Conservation (phyloP, 2,113 vertebrate genomes). For the Takifugu flavidus region DNA sequence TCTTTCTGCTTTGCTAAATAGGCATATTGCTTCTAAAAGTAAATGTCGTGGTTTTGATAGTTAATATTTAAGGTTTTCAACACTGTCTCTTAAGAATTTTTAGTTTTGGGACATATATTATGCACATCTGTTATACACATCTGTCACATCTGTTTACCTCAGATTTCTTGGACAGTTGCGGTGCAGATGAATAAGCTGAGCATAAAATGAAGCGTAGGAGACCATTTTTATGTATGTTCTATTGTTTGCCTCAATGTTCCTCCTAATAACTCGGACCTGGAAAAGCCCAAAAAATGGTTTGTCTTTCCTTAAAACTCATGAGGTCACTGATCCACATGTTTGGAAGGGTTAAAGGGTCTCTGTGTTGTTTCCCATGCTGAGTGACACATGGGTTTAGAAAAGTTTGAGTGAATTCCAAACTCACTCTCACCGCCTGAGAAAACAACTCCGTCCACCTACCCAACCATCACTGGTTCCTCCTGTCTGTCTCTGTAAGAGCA, state of each 20-base stretch:
- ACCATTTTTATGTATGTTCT: background rate
- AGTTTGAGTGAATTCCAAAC: slow-evolving; percentile 46
- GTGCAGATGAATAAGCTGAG: too few species aligned
- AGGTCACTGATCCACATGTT: slow-evolving; percentile 24
- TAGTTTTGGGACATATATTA: too few species aligned
- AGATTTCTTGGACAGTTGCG: background rate
- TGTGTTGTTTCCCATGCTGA: slow-evolving; percentile 60
- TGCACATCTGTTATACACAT: too few species aligned
- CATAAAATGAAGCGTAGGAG: too few species aligned
- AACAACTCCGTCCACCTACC: slow-evolving; percentile 45
- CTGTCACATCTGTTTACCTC: too few species aligned
- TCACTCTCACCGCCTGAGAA: slow-evolving; percentile 55
- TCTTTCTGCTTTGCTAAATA: too few species aligned
- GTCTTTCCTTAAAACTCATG: slow-evolving; percentile 13
- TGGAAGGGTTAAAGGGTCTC: slow-evolving; percentile 20
- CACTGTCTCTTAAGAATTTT: too few species aligned
- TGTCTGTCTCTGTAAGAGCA: slow-evolving; percentile 44
- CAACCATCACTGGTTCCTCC: slow-evolving; percentile 53
- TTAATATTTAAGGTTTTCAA: too few species aligned
- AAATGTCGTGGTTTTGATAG: too few species aligned
- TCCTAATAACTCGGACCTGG: slow-evolving; percentile 5
- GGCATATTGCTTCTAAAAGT: too few species aligned
- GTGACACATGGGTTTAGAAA: slow-evolving; percentile 54
- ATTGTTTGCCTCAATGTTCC: background rate
- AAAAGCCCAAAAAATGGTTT: background rate